A percentile compares a stretch with the other conserved stretches of the same genome.
Conservation (phyloP, 1,140 invertebrate genomes). For the Sminthurides bifidus region DNA sequence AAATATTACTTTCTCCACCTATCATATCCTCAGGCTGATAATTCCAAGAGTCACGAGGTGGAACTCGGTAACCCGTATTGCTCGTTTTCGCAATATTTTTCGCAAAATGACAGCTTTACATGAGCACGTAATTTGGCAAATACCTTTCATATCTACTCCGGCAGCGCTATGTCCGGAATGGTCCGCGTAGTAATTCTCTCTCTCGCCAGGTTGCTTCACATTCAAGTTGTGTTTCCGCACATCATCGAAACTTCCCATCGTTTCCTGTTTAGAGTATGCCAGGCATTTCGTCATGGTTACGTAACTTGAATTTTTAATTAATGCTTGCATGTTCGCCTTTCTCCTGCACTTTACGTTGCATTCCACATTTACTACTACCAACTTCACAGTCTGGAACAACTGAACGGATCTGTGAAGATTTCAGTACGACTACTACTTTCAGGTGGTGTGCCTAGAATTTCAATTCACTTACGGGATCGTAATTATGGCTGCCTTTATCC, state of each 20-base stretch:
- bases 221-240: slow-evolving; percentile 5
- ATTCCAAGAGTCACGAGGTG: too few species aligned
- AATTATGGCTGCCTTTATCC: slow-evolving; percentile 16
- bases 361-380: too few species aligned
- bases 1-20: too few species aligned
- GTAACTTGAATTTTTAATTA: too few species aligned
- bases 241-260: slow-evolving; percentile 20
- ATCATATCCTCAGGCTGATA: too few species aligned
- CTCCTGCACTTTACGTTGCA: too few species aligned
- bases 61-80: neutral
- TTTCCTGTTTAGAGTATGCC: slow-evolving; percentile 8
- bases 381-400: too few species aligned
- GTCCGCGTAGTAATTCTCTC: slow-evolving; percentile 15
- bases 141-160: slow-evolving; percentile 28
- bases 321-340: too few species aligned
- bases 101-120: neutral
- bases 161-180: slow-evolving; percentile 6
- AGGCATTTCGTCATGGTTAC: too few species aligned
- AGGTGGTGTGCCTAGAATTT: too few species aligned
- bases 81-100: neutral
- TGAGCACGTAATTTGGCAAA: neutral
- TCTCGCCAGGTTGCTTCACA: slow-evolving; percentile 10
- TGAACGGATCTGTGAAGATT: too few species aligned
- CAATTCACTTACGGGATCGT: slow-evolving; percentile 11
- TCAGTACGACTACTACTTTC: too few species aligned